A percentile compares a stretch with the other conserved stretches of the same genome.
Conservation (phyloP, 1,140 invertebrate genomes). For the Nasonia longicornis region DNA sequence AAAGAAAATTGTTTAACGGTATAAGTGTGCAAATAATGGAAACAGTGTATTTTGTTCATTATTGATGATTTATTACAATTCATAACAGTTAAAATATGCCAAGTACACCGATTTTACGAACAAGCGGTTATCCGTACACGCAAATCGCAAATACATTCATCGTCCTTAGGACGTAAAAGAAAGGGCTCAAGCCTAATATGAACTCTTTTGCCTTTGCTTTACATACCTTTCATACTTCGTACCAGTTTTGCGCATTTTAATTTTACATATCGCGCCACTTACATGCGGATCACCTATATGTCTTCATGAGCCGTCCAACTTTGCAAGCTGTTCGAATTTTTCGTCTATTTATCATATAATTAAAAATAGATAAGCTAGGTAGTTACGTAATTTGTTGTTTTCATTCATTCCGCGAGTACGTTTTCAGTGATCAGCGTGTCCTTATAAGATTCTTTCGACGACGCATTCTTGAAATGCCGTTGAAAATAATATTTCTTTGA, state of each 20-base stretch:
- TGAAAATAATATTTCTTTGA: background rate
- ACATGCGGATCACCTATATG: background rate
- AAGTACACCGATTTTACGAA: constrained; percentile 55
- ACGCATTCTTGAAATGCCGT: background rate
- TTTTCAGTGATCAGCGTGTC: constrained; percentile 3
- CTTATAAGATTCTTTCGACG: background rate
- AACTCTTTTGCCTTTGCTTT: background rate
- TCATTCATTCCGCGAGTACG: constrained; percentile 35
- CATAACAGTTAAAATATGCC: constrained; percentile 56
- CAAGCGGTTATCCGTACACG: constrained; percentile 51
- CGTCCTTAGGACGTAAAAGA: constrained; percentile 22
- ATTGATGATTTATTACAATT: constrained; percentile 56
- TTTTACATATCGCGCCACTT: constrained; percentile 35
- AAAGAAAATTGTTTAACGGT: background rate
- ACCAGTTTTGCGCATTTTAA: constrained; percentile 29
- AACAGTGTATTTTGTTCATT: constrained; percentile 30
- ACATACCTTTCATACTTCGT: background rate
- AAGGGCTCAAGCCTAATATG: constrained; percentile 1
- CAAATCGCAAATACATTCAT: constrained; percentile 43
- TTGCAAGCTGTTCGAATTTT: constrained; percentile 49
- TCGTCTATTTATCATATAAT: constrained; percentile 43
- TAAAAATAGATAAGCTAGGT: constrained; percentile 49
- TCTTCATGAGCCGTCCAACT: constrained; percentile 42
- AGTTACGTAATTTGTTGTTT: constrained; percentile 14
- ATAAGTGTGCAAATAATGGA: background rate